Conservation (phyloP, 2,113 vertebrate species). For the Felis catus region F.catus_Fca126_mat1.0 CM031412.1:176775501-176776000, state of each 20-base stretch:
- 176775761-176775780: too few relatives aligned
- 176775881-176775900: background rate
- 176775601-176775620: background rate
- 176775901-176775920: background rate
- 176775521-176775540: constrained; percentile 37
- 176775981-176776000: background rate
- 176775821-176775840: background rate
- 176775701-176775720: too few relatives aligned
- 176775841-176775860: background rate
- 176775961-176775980: background rate
- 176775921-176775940: accelerated
- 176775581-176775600: constrained; percentile 6
- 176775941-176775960: background rate
- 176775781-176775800: too few relatives aligned
- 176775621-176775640: background rate
- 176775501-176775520: constrained; percentile 44
- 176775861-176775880: background rate
- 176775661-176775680: too few relatives aligned
- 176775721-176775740: too few relatives aligned
- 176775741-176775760: too few relatives aligned
- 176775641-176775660: too few relatives aligned
- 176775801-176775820: too few relatives aligned
- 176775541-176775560: constrained; percentile 40
- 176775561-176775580: constrained; percentile 28
- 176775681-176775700: too few relatives aligned